Evolutionary conservation across 2,888 invertebrate species (phyloP).

Genomic region (Bellardia bayeri): DNA sequence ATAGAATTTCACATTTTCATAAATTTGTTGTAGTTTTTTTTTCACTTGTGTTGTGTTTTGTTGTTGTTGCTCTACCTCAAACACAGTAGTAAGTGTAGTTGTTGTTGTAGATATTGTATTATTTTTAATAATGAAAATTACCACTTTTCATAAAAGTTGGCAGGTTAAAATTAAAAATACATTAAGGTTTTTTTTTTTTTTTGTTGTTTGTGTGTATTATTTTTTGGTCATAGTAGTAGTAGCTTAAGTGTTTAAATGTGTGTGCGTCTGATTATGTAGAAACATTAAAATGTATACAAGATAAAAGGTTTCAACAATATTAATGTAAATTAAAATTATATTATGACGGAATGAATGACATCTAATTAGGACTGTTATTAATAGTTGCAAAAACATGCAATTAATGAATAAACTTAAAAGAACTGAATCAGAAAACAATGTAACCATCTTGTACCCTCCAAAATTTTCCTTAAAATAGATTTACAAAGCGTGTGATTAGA

Average conservation of each 20-base stretch:
- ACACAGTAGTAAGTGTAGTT: slow-evolving; percentile 36
- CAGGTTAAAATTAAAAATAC: slow-evolving; percentile 72
- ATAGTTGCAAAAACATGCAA: not conserved
- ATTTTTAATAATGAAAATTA: slow-evolving; percentile 69
- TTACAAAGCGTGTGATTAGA: too few species aligned
- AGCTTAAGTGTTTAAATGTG: slow-evolving; percentile 41
- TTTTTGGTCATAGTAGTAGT: slow-evolving; percentile 29
- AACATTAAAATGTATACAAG: not conserved
- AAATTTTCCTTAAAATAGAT: too few species aligned
- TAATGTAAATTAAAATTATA: slow-evolving; percentile 22
- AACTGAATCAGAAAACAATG: too few species aligned
- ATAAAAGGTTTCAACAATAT: slow-evolving; percentile 1
- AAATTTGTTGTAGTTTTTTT: not conserved
- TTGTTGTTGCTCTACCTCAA: slow-evolving; percentile 25
- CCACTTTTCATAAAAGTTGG: slow-evolving; percentile 72
- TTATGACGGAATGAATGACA: slow-evolving; percentile 20
- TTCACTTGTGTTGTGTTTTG: not conserved
- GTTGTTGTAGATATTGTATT: slow-evolving; percentile 51
- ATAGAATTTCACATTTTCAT: slow-evolving; percentile 62
- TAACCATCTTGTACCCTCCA: too few species aligned
- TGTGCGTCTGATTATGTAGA: slow-evolving; percentile 5
- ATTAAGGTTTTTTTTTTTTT: slow-evolving; percentile 59
- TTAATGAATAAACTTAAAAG: too few species aligned
- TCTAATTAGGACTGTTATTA: not conserved
- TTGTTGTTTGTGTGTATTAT: not conserved